Conservation (phyloP, 2,888 invertebrate species). For the Ethmia dodecea region DNA sequence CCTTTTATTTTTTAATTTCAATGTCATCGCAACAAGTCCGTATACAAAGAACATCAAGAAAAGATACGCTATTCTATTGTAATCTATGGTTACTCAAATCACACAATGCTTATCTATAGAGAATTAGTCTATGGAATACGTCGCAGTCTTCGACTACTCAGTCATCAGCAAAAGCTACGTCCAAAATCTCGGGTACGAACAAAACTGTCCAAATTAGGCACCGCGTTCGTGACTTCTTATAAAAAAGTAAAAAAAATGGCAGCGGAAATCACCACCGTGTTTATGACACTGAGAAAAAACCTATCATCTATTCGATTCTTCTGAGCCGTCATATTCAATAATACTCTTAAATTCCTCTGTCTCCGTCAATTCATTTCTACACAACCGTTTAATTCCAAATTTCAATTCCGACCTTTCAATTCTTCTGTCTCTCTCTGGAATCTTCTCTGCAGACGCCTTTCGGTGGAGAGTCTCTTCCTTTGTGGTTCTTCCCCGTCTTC, state of each 20-base stretch:
- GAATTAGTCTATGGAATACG: conserved; percentile 37
- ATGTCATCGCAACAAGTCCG: no score
- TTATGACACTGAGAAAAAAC: conserved; percentile 25
- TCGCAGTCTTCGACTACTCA: conserved; percentile 46
- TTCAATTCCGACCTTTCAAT: conserved; percentile 27
- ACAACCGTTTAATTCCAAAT: conserved; percentile 9
- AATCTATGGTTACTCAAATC: conserved; percentile 50
- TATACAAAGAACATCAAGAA: no score
- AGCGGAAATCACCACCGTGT: conserved; percentile 19
- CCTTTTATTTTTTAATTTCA: no score
- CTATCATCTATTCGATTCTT: no score
- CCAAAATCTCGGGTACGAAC: conserved; percentile 17
- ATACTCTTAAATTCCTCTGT: no score
- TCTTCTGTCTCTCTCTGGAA: conserved; percentile 67
- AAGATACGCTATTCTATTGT: conserved; percentile 35
- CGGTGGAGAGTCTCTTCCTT: conserved; percentile 67
- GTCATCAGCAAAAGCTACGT: conserved; percentile 34
- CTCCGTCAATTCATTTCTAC: no score
- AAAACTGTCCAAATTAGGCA: conserved; percentile 44
- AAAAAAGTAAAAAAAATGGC: conserved; percentile 31
- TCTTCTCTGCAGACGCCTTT: conserved; percentile 61
- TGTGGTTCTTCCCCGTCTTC: conserved; percentile 63
- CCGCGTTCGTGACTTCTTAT: conserved; percentile 31
- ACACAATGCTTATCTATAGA: conserved; percentile 45
- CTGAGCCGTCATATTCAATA: no score